Conservation (phyloP, 2,888 invertebrate species). For the Agapetus fuscipes region DNA sequence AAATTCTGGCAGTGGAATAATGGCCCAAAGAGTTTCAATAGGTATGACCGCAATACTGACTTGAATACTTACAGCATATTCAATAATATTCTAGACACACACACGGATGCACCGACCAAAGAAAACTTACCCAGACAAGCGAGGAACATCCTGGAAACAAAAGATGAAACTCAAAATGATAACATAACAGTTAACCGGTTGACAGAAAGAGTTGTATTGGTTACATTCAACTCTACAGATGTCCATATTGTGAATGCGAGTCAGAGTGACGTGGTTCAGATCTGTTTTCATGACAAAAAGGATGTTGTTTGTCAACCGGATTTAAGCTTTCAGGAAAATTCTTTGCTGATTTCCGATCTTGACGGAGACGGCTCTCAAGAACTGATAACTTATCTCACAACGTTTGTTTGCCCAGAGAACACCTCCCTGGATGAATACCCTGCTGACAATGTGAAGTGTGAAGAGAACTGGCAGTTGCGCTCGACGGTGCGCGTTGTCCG, state of each 20-base stretch:
- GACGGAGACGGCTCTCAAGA: slow-evolving; percentile 69
- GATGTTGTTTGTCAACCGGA: slow-evolving; percentile 61
- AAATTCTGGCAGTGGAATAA: slow-evolving; percentile 77
- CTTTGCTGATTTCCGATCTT: slow-evolving; percentile 63
- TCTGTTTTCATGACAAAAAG: slow-evolving; percentile 44
- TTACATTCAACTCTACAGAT: slow-evolving; percentile 66
- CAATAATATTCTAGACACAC: slow-evolving; percentile 27
- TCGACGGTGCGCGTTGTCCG: slow-evolving; percentile 61
- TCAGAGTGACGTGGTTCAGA: slow-evolving; percentile 65
- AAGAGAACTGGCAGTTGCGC: slow-evolving; percentile 49
- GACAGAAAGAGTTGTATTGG: slow-evolving; percentile 64
- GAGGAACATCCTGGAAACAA: slow-evolving; percentile 14
- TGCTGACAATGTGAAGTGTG: slow-evolving; percentile 30
- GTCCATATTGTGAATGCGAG: slow-evolving; percentile 69
- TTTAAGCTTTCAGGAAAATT: slow-evolving; percentile 60
- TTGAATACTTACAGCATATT: slow-evolving; percentile 32
- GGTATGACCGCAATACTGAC: slow-evolving; percentile 18
- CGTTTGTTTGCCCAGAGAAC: slow-evolving; percentile 35
- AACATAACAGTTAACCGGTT: slow-evolving; percentile 48
- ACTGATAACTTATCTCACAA: slow-evolving; percentile 65
- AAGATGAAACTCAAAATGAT: slow-evolving; percentile 28
- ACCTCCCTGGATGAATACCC: slow-evolving; percentile 27
- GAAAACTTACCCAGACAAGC: slow-evolving; percentile 4
- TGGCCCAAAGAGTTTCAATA: slow-evolving; percentile 26
- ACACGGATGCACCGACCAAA: slow-evolving; percentile 1